Percentiles rank a stretch among this genome's conserved stretches.
These are phyloP conservation scores for Pampus argenteus DNA, from an alignment of 2,797 vertebrate genomes.

Conservation along the genomic window DNA sequence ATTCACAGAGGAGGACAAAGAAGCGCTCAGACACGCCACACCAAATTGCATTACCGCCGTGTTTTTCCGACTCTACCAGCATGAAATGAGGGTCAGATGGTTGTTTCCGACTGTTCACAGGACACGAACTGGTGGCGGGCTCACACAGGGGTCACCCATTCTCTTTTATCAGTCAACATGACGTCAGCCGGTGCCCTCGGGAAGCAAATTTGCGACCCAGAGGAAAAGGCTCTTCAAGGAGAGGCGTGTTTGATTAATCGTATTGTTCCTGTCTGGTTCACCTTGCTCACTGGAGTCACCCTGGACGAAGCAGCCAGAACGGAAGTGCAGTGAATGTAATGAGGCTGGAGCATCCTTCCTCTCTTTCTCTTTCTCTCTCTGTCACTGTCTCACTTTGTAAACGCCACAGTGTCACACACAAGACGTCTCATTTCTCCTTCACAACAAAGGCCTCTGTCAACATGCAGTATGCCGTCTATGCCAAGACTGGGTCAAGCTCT, in stretches of 20 bases:
- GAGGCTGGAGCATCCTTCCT: constrained; percentile 82
- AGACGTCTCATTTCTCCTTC: constrained; percentile 59
- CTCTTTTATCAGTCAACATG: constrained; percentile 66
- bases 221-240: constrained; percentile 79
- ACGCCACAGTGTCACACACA: constrained; percentile 50
- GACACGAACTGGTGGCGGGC: constrained; percentile 46
- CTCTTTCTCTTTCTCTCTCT: constrained; percentile 55
- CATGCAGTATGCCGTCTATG: constrained; percentile 6
- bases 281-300: constrained; percentile 78
- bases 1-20: constrained; percentile 33
- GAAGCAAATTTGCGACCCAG: constrained; percentile 75
- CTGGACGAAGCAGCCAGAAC: constrained; percentile 73
- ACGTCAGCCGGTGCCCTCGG: constrained; percentile 75
- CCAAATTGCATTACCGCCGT: constrained; percentile 27
- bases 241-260: constrained; percentile 83
- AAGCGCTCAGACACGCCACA: constrained; percentile 11
- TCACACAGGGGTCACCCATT: constrained; percentile 66
- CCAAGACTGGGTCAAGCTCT: constrained; percentile 34
- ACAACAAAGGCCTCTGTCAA: constrained; percentile 72
- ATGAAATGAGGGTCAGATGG: constrained; percentile 65
- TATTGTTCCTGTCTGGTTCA: constrained; percentile 83
- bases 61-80: constrained; percentile 43
- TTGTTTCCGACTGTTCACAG: constrained; percentile 46
- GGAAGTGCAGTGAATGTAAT: constrained; percentile 83
- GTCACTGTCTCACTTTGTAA: constrained; percentile 56